phyloP scores from a whole-genome alignment of 2,113 vertebrate genomes.

The Propithecus coquereli region DNA sequence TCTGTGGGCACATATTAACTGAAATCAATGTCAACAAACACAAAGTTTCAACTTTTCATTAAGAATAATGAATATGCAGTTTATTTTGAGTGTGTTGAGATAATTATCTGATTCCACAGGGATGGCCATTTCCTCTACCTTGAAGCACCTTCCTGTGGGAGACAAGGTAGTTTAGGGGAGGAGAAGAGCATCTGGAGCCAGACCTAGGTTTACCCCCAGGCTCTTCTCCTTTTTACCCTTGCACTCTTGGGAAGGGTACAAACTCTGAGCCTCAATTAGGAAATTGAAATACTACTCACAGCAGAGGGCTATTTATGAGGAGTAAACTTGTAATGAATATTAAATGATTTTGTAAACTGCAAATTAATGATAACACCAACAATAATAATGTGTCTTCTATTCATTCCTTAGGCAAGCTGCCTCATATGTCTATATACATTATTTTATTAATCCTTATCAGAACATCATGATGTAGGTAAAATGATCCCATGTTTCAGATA shows the following conservation, averaged over 20 bases:
- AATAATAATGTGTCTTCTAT: not conserved
- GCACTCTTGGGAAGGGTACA: not conserved
- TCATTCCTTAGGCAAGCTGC: not conserved
- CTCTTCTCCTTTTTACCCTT: not conserved
- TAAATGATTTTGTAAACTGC: not conserved
- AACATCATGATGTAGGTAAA: not conserved
- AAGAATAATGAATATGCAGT: slow-evolving; percentile 46
- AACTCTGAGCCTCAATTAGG: not conserved
- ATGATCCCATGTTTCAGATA: not conserved
- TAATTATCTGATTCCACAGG: not conserved
- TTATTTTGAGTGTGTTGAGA: not conserved
- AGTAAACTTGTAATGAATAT: not conserved
- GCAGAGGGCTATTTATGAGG: not conserved
- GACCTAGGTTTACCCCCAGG: not conserved
- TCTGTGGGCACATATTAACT: slow-evolving; percentile 28
- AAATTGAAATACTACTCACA: not conserved
- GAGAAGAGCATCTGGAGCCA: not conserved
- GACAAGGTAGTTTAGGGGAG: not conserved
- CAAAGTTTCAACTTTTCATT: slow-evolving; percentile 43
- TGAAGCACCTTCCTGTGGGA: not conserved
- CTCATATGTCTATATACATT: not conserved
- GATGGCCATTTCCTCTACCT: not conserved
- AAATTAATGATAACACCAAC: not conserved
- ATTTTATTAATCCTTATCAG: not conserved
- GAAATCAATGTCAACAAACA: not conserved